Conservation (phyloP, 23 tunicate genomes). For the Ascidia mentula region DNA sequence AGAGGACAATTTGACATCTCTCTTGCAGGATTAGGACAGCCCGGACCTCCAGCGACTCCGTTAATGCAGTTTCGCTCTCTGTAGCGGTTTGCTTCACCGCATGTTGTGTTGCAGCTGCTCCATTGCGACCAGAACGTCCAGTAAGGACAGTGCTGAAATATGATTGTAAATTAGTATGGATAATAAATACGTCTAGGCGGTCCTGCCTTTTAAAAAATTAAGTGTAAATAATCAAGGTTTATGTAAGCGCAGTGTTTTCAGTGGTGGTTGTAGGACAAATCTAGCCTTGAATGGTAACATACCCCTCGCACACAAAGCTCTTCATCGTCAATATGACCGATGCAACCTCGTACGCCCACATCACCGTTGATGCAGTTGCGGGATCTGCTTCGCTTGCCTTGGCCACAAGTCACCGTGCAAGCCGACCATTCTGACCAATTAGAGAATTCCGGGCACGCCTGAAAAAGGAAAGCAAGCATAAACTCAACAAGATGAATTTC, state of each 20-base stretch:
- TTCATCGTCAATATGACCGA: constrained; percentile 9
- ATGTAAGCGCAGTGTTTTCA: too few relatives aligned
- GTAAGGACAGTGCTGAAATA: constrained; percentile 48
- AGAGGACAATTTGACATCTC: not conserved
- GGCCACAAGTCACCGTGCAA: constrained; percentile 64
- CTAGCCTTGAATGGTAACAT: too few relatives aligned
- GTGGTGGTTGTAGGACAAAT: too few relatives aligned
- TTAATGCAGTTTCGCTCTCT: constrained; percentile 19
- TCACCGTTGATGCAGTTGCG: constrained; percentile 66
- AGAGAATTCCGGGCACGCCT: constrained; percentile 66
- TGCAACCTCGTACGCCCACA: constrained; percentile 66
- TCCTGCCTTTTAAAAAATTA: too few relatives aligned
- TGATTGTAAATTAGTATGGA: not conserved
- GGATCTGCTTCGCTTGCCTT: constrained; percentile 28
- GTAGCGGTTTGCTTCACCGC: constrained; percentile 23
- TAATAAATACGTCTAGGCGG: not conserved
- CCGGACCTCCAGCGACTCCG: constrained; percentile 23
- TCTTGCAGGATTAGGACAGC: constrained; percentile 1
- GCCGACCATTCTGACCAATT: constrained; percentile 56
- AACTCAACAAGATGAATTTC: not conserved
- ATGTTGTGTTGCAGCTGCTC: constrained; percentile 22
- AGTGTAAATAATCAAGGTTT: too few relatives aligned
- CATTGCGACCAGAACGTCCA: constrained; percentile 47
- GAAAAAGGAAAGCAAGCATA: not conserved
- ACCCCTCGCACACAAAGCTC: constrained; percentile 70